phyloP scores from a whole-genome alignment of 2,113 vertebrate species.

The Melierax canorus region DNA sequence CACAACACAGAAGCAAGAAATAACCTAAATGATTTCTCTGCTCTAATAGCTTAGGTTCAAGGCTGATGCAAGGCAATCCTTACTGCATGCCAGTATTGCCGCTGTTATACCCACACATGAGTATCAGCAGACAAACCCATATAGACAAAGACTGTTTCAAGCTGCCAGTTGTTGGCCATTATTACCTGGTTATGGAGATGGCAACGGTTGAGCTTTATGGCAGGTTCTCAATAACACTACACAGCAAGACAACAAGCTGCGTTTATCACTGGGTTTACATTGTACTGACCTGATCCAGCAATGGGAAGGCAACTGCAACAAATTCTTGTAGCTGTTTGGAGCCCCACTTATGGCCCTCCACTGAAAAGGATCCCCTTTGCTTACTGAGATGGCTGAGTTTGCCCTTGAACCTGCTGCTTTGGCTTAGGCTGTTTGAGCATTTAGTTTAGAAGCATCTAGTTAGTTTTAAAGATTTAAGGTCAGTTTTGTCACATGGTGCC shows the following conservation, averaged over 20 bases:
- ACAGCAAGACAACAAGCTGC: neutral
- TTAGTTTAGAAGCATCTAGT: neutral
- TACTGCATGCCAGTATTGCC: neutral
- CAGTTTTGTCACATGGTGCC: neutral
- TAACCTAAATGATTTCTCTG: neutral
- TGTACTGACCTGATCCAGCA: neutral
- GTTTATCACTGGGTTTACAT: neutral
- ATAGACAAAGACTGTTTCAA: neutral
- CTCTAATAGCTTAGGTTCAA: neutral
- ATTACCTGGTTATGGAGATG: neutral
- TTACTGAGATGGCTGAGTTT: neutral
- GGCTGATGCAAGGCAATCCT: neutral
- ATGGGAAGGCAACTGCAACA: neutral
- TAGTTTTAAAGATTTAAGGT: neutral
- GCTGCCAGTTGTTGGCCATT: neutral
- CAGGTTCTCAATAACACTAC: neutral
- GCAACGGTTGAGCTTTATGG: neutral
- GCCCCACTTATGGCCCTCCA: neutral
- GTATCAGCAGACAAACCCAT: neutral
- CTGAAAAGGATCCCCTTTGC: neutral
- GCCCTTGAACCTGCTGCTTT: neutral
- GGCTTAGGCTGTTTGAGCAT: neutral
- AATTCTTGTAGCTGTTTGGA: neutral
- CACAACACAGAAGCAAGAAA: neutral
- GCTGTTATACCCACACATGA: rapidly evolving